A percentile compares a stretch with the other conserved stretches of the same genome.
phyloP scores from a whole-genome alignment of 2,888 invertebrate genomes.

The Mesopsocus fuscifrons region DNA sequence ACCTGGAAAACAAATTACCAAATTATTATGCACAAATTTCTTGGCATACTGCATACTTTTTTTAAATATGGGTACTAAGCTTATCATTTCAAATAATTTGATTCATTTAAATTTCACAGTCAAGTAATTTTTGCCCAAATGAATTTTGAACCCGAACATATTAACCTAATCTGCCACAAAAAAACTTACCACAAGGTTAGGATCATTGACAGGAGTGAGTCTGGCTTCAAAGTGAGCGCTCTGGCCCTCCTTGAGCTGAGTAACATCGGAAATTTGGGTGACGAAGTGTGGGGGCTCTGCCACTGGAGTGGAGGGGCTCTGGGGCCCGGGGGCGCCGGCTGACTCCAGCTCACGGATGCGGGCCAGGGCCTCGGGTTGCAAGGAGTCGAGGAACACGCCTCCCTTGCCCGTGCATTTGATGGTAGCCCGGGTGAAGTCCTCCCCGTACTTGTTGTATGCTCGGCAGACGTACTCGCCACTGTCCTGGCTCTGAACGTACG shows the following conservation, averaged over 20 bases:
- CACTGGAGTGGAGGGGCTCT: conserved; percentile 40
- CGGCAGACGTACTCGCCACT: conserved; percentile 85
- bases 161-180: not conserved
- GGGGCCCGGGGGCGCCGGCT: conserved; percentile 40
- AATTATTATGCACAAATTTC: too few species aligned
- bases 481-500: conserved; percentile 84
- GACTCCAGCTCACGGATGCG: conserved; percentile 74
- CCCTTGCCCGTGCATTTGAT: conserved; percentile 67
- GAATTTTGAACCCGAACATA: too few species aligned
- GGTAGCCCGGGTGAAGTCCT: conserved; percentile 71
- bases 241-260: conserved; percentile 82
- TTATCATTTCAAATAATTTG: too few species aligned
- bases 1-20: conserved; percentile 23
- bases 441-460: conserved; percentile 78
- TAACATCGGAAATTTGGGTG: conserved; percentile 68
- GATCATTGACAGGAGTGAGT: conserved; percentile 85
- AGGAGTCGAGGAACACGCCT: conserved; percentile 71
- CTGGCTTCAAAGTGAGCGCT: conserved; percentile 87
- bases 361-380: conserved; percentile 80
- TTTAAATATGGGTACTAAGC: too few species aligned
- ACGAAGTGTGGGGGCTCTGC: conserved; percentile 76
- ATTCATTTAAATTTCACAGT: too few species aligned
- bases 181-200: conserved; percentile 51
- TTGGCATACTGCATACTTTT: too few species aligned
- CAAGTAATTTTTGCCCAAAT: too few species aligned